Percentiles rank a stretch among this genome's conserved stretches.
Evolutionary conservation across 2,888 invertebrate genomes (phyloP).

Genomic region (Diaperis boleti): DNA sequence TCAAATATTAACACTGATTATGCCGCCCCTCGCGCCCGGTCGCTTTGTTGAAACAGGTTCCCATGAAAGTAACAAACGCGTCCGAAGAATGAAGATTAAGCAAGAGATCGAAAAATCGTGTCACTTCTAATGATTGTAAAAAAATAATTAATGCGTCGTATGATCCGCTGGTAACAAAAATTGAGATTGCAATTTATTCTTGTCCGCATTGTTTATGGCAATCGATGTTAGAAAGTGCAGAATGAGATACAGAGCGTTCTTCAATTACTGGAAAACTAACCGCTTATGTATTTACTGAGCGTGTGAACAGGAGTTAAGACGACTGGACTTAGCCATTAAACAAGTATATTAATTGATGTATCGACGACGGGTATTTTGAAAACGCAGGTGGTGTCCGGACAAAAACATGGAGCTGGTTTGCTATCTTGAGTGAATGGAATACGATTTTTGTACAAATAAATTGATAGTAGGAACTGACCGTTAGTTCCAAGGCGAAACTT

Average conservation of each 20-base stretch:
- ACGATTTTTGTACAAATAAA: too few relatives aligned
- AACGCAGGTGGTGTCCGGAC: too few relatives aligned
- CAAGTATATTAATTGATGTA: conserved; percentile 23
- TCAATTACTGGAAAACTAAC: conserved; percentile 22
- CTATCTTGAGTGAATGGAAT: too few relatives aligned
- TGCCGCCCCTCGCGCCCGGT: neutral
- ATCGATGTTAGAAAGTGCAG: neutral
- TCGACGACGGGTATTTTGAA: too few relatives aligned
- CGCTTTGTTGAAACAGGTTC: conserved; percentile 26
- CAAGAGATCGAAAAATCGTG: conserved; percentile 3
- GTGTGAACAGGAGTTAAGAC: conserved; percentile 18
- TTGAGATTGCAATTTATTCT: neutral
- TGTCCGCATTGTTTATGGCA: conserved; percentile 3
- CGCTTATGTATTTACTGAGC: conserved; percentile 30
- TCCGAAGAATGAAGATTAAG: neutral
- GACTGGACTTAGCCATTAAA: conserved; percentile 10
- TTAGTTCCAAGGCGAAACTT: too few relatives aligned
- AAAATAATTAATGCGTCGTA: neutral
- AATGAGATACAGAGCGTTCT: conserved; percentile 6
- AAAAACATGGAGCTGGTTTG: too few relatives aligned
- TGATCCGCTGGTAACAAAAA: neutral
- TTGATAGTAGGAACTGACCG: too few relatives aligned
- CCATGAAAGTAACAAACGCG: conserved; percentile 22
- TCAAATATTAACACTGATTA: conserved; percentile 28
- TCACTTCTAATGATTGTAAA: neutral